These are phyloP conservation scores for Tetragonisca angustula DNA, from an alignment of 2,888 invertebrate genomes.

Conservation along the genomic window DNA sequence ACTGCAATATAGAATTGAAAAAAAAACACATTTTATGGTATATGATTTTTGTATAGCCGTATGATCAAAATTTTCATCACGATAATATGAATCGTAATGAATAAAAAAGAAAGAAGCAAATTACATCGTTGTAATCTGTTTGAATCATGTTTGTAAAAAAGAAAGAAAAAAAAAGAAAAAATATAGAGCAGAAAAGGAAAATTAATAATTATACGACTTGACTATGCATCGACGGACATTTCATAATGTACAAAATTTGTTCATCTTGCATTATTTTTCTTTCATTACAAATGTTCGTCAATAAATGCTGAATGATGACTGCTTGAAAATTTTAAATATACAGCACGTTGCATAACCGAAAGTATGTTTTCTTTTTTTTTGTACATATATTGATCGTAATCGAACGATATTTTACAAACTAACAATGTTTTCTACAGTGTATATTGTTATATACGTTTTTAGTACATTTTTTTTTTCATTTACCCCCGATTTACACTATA, in stretches of 20 bases:
- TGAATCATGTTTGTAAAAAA: slow-evolving; percentile 1
- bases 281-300: slow-evolving; percentile 21
- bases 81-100: background rate
- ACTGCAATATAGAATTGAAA: background rate
- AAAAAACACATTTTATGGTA: slow-evolving; percentile 12
- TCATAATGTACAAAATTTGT: background rate
- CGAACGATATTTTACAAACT: slow-evolving; percentile 35
- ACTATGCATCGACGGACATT: background rate
- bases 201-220: background rate
- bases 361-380: slow-evolving; percentile 18
- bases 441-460: background rate
- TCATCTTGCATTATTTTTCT: background rate
- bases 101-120: background rate
- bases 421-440: slow-evolving; percentile 35
- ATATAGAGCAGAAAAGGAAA: background rate
- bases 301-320: slow-evolving; percentile 25
- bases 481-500: slow-evolving; percentile 10
- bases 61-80: slow-evolving; percentile 44
- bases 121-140: background rate
- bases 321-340: slow-evolving; percentile 22
- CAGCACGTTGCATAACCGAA: slow-evolving; percentile 17
- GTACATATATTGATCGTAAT: slow-evolving; percentile 37
- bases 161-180: background rate
- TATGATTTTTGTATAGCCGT: slow-evolving; percentile 39
- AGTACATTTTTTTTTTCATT: background rate